Conservation (phyloP, 1,140 invertebrate species). For the Drosophila virilis region DNA sequence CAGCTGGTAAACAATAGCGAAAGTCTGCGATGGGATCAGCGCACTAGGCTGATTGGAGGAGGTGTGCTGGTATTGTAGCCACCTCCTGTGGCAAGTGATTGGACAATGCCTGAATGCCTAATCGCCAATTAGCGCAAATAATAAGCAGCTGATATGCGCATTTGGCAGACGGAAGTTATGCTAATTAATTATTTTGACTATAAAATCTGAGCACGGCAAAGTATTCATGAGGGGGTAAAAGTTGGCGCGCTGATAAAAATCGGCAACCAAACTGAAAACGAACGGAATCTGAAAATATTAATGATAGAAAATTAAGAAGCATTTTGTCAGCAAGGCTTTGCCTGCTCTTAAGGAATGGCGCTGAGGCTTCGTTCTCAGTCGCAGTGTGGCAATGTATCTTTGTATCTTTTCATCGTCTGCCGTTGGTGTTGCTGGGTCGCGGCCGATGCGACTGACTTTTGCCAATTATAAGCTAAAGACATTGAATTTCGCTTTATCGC, state of each 20-base stretch:
- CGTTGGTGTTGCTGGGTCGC: constrained; percentile 24
- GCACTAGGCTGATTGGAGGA: not conserved
- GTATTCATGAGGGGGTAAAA: constrained; percentile 25
- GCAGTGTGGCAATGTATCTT: constrained; percentile 41
- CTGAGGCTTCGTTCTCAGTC: constrained; percentile 1
- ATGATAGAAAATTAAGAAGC: constrained; percentile 70
- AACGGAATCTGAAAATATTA: constrained; percentile 72
- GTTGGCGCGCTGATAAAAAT: constrained; percentile 61
- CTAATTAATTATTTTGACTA: constrained; percentile 66
- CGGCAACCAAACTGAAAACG: constrained; percentile 47
- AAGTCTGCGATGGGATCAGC: constrained; percentile 36
- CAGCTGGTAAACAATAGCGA: constrained; percentile 50
- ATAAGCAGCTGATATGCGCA: constrained; percentile 48
- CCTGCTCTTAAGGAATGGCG: constrained; percentile 1
- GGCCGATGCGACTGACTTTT: constrained; percentile 54
- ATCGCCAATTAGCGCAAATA: constrained; percentile 65
- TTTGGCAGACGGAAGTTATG: constrained; percentile 71
- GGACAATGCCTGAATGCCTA: constrained; percentile 11
- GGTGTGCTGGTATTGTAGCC: not conserved
- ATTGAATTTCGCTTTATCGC: constrained; percentile 81
- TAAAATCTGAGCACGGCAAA: constrained; percentile 34
- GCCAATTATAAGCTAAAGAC: constrained; percentile 80
- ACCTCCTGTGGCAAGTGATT: constrained; percentile 18
- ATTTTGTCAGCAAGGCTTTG: constrained; percentile 55
- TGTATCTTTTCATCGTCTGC: constrained; percentile 45